Base-by-base conservation (phyloP, 2,888 invertebrate genomes). In the Drosophila phalerata region DNA sequence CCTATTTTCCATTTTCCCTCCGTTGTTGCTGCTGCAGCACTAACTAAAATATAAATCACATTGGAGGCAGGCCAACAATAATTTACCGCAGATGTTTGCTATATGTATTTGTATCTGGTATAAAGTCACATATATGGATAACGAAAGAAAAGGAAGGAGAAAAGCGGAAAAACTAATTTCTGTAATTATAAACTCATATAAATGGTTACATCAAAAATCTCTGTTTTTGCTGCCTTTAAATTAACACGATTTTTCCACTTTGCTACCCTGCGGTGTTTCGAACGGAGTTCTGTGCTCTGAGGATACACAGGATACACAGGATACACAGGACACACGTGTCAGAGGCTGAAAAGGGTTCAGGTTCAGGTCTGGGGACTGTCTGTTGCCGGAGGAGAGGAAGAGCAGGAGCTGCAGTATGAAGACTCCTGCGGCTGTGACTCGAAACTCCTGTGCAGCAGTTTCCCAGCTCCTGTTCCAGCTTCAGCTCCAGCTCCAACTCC, bases 161-260 rank as follows among this genome's bases (percentile, higher is more conserved):
- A 48, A 75, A 74, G 77, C 78, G 85, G 85, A 86, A 90, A 88
- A 89, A 88, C 90, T 91, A 92, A 92, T 92, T 92, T 92, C 77
- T 79, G 91, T 91, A 92, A 92, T 92, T 92, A 92, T 91, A 92
- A 92, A 90, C 84, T 91, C 90, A 90, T 91, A 90, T 86, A 90
- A 80, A 81, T 81, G 85, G 83, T 71, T 73, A 84, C 81, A 81
- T 72, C 70, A 81, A 64, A 80, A 88, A 88, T 90, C 89, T 83
- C 71, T 79, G 85, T 75, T 75, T 74, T 73, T 76, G 77, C 79
- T 73, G 76, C 72, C 78, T 87, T 87, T 76, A 88, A 88, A 85
- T 87, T 89, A 87, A 89, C 88, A 88, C 88, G 80, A 86, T 89
- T 88, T 85, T 85, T 83, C 78, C 89, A 80, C 81, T 80, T 76